Base-by-base conservation (phyloP, 2,113 vertebrate genomes). In the Triplophysa tibetana region DNA sequence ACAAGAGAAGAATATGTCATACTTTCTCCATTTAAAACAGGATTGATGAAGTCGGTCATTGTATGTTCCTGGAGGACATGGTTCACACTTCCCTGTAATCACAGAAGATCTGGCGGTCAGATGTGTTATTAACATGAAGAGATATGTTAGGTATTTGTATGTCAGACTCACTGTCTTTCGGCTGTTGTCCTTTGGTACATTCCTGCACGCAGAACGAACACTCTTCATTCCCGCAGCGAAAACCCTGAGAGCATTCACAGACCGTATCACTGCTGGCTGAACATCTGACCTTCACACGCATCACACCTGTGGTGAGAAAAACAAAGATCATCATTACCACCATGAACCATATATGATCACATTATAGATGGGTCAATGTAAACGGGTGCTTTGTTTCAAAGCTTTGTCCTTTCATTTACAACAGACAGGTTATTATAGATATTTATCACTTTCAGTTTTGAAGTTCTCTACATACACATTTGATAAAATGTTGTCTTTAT, bases 41-140 rank as follows among this genome's bases (percentile, higher is more conserved):
- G 9, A 84, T 17, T 88, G 78, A 26, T 92, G 85, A 3, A 6
- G 75, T 74, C 89, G 58, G 69, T 91, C 74, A 6, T 89, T 93
- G 87, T 88, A 93, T 16, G 83, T 91, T 77, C 90, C 89, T 1
- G 75, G 0, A 50, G 88, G 89, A 80, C 93, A 93, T 1, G 70
- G 38, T 63, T 45, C 85, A 81, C 93, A 93, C 1, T 41, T 70
- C 72, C 85, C 92, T 93, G 85, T 19, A 33, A 8, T 83, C 8
- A 82, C 1, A 75, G 0, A 38, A 56, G 12, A 26, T 43, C 21
- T 38, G 38, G 10, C 12, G 23, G 16, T 62, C 58, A 65, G 68
- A 19, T 65, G 17, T 1, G 9, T 11, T 24, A 23, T 17, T 17
- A 61, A 74, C 3, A 70, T 74, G 10, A 60, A 61, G 43, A 60